Evolutionary conservation across 53 echinoderm and acorn worm genomes (phyloP), one percentile per base, ranked within the genome.

Genomic region (Paracentrotus lividus): DNA sequence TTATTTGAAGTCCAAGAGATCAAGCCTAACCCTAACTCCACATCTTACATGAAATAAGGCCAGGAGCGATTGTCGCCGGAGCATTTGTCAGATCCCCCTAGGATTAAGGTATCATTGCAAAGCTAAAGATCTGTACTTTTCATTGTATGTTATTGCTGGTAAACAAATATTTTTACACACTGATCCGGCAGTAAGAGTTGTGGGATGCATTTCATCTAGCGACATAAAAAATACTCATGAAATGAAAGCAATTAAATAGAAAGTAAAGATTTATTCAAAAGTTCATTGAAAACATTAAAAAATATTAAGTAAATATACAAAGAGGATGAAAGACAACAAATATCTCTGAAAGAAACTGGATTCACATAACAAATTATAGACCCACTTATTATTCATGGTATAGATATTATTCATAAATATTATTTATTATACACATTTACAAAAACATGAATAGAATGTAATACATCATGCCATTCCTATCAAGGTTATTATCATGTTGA

Each of bases 201-300:
- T n/a, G n/a, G n/a, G n/a, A n/a, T n/a, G n/a, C n/a, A n/a, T 38
- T 38, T 34, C 2, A 13, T 38, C 16, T 4, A 38, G 72, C 34
- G 16, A 40, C 72, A 72, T 18, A 15, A 7, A 72, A 72, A 72
- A 67, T 67, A 67, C 3, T 13, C 72, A 36, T 15, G 2, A 72
- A 20, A 36, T 15, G 2, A 72, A 20, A 72, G 21, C 40, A 72
- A 15, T 4, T 20, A 38, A 40, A 38, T 72, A 72, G 40, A 72
- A 72, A 40, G 18, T 32, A 72, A 36, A 5, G 5, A 72, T 15
- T 81, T 81, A 81, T 81, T 81, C 77, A 76, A 76, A 76, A 76
- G 16, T 42, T 76, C 76, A 81, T 47, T 45, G 44, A 81, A 81
- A 81, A 47, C 47, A 81, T 45, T 6, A 26, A 23, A 81, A 45